Evolutionary conservation across 2,797 vertebrate genomes (phyloP), one percentile per base, ranked within the genome.

Genomic region (Urophycis tenuis): DNA sequence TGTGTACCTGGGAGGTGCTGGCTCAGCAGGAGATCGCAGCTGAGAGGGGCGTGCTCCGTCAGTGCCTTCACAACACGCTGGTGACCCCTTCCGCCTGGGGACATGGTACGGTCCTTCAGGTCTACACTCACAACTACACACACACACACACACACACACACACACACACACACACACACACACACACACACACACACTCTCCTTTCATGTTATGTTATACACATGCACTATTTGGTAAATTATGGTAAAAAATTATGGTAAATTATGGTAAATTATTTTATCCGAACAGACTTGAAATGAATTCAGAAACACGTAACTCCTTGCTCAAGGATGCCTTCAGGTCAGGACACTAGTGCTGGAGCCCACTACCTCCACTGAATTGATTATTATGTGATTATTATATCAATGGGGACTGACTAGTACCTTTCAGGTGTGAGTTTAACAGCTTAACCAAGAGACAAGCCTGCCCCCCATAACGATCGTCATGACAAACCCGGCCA

Each of bases 11-110:
- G 78, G 74, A 75, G 85, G 82, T 91, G 82, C 90, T 93, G 94
- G 3, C 93, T 91, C 80, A 98, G 64, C 22, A 98, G 89, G 75
- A 98, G 96, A 89, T 97, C 95, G 35, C 91, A 93, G 78, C 87
- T 89, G 76, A 99, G 83, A 12, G 88, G 92, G 12, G 95, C 92
- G 80, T 95, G 94, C 75, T 96, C 94, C 75, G 74, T 95, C 85
- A 99, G 91, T 77, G 94, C 91, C 86, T 92, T 94, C 67, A 93
- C 85, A 34, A 95, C 85, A 84, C 95, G 92, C 76, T 92, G 85
- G 82, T 93, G 88, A 83, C 90, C 92, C 87, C 94, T 95, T 80
- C 94, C 91, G 78, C 94, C 93, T 77, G 90, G 92, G 35, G 90
- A 87, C 90, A 94, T 90, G 78, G 87, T 73, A 5, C 91, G 82